Conservation (phyloP, 2,113 vertebrate species). For the Oophaga pumilio region DNA sequence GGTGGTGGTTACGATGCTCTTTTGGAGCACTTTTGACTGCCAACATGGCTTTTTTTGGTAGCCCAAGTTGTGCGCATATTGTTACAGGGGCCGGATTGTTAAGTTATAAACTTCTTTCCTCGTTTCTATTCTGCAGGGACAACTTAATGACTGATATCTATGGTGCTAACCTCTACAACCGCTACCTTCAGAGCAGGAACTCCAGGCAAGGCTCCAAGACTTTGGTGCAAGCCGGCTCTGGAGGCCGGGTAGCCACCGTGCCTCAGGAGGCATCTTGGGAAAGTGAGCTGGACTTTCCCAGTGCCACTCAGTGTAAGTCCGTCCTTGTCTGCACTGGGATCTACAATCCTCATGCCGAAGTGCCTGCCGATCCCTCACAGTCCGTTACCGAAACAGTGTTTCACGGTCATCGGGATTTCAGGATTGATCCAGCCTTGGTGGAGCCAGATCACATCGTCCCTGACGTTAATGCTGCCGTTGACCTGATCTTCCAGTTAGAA, state of each 20-base stretch:
- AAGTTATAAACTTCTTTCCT: too few relatives aligned
- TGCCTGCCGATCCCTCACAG: conserved; percentile 60
- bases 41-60: too few relatives aligned
- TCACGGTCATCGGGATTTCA: conserved; percentile 82
- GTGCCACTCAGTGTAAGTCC: conserved; percentile 78
- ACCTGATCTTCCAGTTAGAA: conserved; percentile 82
- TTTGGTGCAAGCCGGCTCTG: conserved; percentile 64
- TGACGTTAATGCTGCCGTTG: conserved; percentile 83
- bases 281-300: conserved; percentile 67
- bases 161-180: conserved; percentile 88
- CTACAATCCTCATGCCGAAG: conserved; percentile 70
- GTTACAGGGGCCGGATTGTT: too few relatives aligned
- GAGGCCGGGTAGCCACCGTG: conserved; percentile 60
- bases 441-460: conserved; percentile 76
- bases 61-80: too few relatives aligned
- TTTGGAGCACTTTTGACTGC: too few relatives aligned
- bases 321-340: conserved; percentile 88
- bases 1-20: too few relatives aligned
- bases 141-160: conserved; percentile 89
- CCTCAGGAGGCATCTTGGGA: conserved; percentile 73
- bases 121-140: conserved; percentile 71
- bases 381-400: conserved; percentile 67
- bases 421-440: conserved; percentile 75
- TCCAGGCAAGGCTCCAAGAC: conserved; percentile 58
- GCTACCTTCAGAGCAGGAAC: conserved; percentile 75